Evolutionary conservation across 2,888 invertebrate species (phyloP).

Genomic region (Acleris holmiana): DNA sequence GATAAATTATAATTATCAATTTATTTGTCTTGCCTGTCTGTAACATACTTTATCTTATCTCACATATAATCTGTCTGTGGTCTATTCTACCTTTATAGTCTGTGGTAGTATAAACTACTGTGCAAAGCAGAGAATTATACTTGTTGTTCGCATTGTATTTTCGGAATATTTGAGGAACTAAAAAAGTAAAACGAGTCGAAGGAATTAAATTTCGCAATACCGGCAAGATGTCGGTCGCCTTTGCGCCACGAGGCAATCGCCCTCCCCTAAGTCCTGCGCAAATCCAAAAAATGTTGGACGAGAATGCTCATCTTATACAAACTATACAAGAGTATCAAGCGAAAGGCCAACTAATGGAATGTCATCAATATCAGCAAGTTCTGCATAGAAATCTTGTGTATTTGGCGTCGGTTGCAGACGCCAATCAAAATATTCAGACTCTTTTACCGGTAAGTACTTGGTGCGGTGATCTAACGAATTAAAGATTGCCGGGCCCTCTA

Average conservation of each 20-base stretch:
- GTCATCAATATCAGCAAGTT: conserved; percentile 96
- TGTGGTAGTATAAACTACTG: too few species aligned
- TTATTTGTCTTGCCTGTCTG: too few species aligned
- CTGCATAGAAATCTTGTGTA: conserved; percentile 98
- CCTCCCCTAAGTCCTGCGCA: conserved; percentile 92
- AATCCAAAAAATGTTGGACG: conserved; percentile 98
- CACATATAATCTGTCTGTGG: too few species aligned
- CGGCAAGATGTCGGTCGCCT: conserved; percentile 88
- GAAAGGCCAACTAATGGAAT: conserved; percentile 97
- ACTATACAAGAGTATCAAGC: conserved; percentile 98
- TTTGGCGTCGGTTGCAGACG: conserved; percentile 98
- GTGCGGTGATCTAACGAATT: background rate
- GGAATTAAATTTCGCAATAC: background rate
- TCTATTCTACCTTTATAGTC: too few species aligned
- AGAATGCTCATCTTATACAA: conserved; percentile 98
- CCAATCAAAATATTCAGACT: conserved; percentile 95
- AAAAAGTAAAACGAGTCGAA: conserved; percentile 8
- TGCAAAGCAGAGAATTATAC: background rate
- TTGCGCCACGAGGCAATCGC: conserved; percentile 88
- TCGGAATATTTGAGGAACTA: conserved; percentile 11
- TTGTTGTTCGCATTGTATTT: conserved; percentile 24
- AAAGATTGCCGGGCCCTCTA: too few species aligned
- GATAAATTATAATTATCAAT: too few species aligned
- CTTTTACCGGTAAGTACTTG: conserved; percentile 90
- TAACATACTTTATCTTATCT: too few species aligned